Conservation (phyloP, 1,140 invertebrate genomes). For the Lepidostoma basale region DNA sequence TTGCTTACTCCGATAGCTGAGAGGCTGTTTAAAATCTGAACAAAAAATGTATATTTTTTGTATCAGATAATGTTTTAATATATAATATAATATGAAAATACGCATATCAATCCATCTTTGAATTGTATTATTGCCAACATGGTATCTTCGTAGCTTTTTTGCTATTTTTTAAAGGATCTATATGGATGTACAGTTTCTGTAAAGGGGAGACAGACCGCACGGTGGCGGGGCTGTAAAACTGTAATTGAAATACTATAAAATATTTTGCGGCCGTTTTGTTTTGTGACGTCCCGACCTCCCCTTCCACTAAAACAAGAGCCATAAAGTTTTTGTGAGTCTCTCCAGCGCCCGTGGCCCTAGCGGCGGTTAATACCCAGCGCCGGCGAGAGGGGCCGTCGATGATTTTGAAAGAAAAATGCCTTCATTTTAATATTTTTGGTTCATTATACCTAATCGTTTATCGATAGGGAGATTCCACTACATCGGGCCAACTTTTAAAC, state of each 20-base stretch:
- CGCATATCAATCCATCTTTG: neutral
- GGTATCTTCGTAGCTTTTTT: neutral
- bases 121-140: neutral
- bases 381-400: neutral
- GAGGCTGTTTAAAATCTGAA: too few species aligned
- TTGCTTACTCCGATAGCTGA: too few species aligned
- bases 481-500: neutral
- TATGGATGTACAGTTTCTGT: neutral
- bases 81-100: neutral
- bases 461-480: neutral
- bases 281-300: conserved; percentile 29
- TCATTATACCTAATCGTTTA: conserved; percentile 3
- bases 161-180: neutral
- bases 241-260: conserved; percentile 47
- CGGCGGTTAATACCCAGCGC: conserved; percentile 13
- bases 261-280: conserved; percentile 45
- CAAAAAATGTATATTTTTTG: neutral
- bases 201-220: conserved; percentile 12
- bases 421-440: conserved; percentile 1
- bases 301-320: conserved; percentile 42
- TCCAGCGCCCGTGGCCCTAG: conserved; percentile 25
- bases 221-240: conserved; percentile 44
- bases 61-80: neutral
- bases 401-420: conserved; percentile 13
- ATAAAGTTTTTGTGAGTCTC: conserved; percentile 39